Evolutionary conservation across 2,113 vertebrate genomes (phyloP).

Genomic region (Stictonetta naevosa): DNA sequence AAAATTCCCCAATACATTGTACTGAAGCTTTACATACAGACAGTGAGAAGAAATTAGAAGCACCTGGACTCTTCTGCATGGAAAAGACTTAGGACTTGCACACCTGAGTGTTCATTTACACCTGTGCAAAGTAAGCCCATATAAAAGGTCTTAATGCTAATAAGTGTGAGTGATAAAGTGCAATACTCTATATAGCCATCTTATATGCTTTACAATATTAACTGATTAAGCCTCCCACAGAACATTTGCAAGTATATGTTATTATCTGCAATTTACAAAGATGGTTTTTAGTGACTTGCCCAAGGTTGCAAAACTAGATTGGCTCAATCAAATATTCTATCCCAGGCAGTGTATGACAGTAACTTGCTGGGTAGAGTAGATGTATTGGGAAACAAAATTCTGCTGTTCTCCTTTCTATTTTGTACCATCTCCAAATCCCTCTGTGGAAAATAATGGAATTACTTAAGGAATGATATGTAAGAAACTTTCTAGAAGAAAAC

Average conservation of each 20-base stretch:
- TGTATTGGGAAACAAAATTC: background rate
- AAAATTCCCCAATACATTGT: background rate
- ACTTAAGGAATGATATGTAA: background rate
- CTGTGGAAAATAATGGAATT: background rate
- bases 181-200: background rate
- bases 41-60: background rate
- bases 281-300: background rate
- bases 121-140: background rate
- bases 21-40: background rate
- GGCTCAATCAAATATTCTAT: background rate
- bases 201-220: conserved; percentile 23
- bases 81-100: background rate
- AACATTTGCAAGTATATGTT: background rate
- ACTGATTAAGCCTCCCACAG: conserved; percentile 17
- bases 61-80: background rate
- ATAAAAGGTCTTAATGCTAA: background rate
- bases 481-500: background rate
- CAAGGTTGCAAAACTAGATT: background rate
- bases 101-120: background rate
- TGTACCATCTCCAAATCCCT: background rate
- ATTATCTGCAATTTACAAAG: background rate
- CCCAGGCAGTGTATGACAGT: background rate
- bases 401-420: background rate
- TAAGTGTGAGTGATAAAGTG: background rate
- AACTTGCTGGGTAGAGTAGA: background rate